A percentile compares a stretch with the other conserved stretches of the same genome.
Conservation (phyloP, 2,888 invertebrate species). For the Melipona bicolor region DNA sequence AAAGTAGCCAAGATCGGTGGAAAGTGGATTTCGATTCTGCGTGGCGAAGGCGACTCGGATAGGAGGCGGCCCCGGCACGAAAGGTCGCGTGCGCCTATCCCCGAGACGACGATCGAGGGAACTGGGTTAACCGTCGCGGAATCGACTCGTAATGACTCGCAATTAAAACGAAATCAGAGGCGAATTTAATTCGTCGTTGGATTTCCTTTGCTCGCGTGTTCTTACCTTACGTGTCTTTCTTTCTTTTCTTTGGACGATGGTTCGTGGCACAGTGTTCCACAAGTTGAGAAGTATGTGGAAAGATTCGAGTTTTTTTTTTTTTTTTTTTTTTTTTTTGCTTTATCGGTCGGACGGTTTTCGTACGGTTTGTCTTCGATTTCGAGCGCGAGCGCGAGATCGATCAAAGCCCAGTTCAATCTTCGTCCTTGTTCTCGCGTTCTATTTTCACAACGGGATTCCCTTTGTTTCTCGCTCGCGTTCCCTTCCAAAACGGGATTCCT, state of each 20-base stretch:
- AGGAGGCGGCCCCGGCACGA: conserved; percentile 77
- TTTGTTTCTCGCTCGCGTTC: too few species aligned
- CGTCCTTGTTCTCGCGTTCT: not conserved
- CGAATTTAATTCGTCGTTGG: conserved; percentile 13
- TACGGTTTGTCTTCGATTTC: too few species aligned
- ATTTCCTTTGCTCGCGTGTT: conserved; percentile 28
- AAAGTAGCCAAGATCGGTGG: too few species aligned
- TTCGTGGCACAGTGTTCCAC: not conserved
- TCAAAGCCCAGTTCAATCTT: not conserved
- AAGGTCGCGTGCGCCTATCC: conserved; percentile 78
- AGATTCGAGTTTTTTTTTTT: not conserved
- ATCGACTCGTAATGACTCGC: conserved; percentile 59
- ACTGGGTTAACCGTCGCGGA: conserved; percentile 68
- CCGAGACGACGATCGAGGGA: conserved; percentile 49
- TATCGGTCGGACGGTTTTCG: too few species aligned
- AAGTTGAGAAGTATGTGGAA: not conserved
- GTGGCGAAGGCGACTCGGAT: conserved; percentile 60
- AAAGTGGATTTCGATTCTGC: not conserved
- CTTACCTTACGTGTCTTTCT: too few species aligned
- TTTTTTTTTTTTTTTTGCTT: too few species aligned
- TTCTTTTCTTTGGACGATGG: too few species aligned
- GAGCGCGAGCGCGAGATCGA: not conserved
- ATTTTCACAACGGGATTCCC: not conserved
- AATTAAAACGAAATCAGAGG: conserved; percentile 55
- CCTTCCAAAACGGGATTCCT: too few species aligned